Percentiles rank a stretch among this genome's conserved stretches.
These are phyloP conservation scores for Danio tinwini DNA, from an alignment of 2,797 vertebrate species.

Conservation along the genomic window DNA sequence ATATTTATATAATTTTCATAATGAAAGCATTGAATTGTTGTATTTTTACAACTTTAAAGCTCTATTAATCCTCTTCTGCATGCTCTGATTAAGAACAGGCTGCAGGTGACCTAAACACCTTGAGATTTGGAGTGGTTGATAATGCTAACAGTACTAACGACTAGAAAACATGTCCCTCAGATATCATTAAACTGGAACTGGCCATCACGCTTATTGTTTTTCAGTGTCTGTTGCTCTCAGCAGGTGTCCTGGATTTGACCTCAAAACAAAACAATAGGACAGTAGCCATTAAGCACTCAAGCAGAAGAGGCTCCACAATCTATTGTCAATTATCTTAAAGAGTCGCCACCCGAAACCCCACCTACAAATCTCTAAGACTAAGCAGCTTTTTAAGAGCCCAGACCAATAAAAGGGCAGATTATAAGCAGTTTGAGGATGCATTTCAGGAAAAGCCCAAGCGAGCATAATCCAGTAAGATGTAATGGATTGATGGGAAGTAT, in stretches of 20 bases:
- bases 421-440: conserved; percentile 1
- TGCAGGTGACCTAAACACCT: not conserved
- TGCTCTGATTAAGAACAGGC: not conserved
- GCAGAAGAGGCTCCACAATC: conserved; percentile 41
- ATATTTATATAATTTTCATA: not conserved
- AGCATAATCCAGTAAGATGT: not conserved
- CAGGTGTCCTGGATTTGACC: conserved; percentile 59
- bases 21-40: not conserved
- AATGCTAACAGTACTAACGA: conserved; percentile 11
- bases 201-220: conserved; percentile 39
- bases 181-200: conserved; percentile 31
- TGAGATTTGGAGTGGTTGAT: not conserved
- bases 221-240: conserved; percentile 36
- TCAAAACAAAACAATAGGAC: conserved; percentile 57
- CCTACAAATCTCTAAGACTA: conserved; percentile 29
- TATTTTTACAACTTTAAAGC: not conserved
- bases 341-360: conserved; percentile 18
- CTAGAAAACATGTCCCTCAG: not conserved
- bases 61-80: not conserved
- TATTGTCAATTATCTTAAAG: conserved; percentile 51
- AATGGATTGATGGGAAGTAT: not conserved
- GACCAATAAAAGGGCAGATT: conserved; percentile 17
- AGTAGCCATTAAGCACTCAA: conserved; percentile 48
- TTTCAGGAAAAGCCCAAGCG: conserved; percentile 2
- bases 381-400: conserved; percentile 24